phyloP scores from a whole-genome alignment of 2,113 vertebrate species.

The Cyanistes caeruleus region DNA sequence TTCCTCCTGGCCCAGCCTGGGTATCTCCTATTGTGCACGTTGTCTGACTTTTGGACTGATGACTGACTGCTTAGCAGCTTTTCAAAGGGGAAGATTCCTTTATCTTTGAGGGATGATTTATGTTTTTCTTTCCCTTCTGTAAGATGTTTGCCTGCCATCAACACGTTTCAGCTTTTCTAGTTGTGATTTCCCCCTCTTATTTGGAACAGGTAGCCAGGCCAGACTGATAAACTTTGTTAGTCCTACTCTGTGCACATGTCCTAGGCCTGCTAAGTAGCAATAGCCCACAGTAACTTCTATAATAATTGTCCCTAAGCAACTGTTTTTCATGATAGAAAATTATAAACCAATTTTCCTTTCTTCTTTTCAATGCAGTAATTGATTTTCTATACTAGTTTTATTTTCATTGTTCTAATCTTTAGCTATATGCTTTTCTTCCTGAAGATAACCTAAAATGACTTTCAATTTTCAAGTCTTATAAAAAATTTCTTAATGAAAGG shows the following conservation, averaged over 20 bases:
- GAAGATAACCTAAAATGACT: neutral
- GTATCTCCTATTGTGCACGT: rapidly evolving
- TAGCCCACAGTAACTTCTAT: neutral
- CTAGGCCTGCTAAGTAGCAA: neutral
- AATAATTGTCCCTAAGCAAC: neutral
- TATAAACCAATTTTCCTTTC: neutral
- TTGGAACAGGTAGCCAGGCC: neutral
- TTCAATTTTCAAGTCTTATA: neutral
- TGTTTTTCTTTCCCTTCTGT: neutral
- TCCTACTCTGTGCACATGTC: neutral
- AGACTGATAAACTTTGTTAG: neutral
- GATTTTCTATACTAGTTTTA: neutral
- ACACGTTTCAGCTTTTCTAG: neutral
- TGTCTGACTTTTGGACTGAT: neutral
- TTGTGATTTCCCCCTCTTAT: neutral
- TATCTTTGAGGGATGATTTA: neutral
- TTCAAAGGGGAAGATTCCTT: neutral
- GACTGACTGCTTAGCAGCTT: neutral
- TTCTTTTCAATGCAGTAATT: neutral
- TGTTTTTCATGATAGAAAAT: neutral
- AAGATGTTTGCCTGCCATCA: neutral
- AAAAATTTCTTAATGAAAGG: neutral
- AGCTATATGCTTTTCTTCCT: neutral
- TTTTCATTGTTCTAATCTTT: neutral
- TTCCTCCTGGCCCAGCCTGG: neutral